These are phyloP conservation scores for Rhabdophis nuchalis DNA, from an alignment of 2,797 vertebrate genomes.

Conservation along the genomic window DNA sequence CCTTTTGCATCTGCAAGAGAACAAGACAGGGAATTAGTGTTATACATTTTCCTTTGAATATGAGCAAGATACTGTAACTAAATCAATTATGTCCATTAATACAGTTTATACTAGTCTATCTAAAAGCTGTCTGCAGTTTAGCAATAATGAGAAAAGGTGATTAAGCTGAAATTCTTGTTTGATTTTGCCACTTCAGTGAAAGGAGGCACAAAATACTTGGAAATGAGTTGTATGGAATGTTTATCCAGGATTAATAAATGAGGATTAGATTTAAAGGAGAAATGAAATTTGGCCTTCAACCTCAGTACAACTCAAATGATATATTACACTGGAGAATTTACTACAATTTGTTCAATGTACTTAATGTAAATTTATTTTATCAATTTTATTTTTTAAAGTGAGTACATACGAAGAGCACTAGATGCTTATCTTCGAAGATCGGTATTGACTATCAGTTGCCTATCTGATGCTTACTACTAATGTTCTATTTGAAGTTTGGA, in stretches of 20 bases:
- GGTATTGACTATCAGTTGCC: not conserved
- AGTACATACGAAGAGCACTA: not conserved
- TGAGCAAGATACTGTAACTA: not conserved
- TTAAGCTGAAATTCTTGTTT: not conserved
- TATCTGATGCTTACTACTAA: not conserved
- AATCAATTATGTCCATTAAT: not conserved
- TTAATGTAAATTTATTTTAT: not conserved
- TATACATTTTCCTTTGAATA: not conserved
- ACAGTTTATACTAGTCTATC: not conserved
- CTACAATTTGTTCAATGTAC: not conserved
- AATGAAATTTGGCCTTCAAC: not conserved
- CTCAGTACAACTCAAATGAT: not conserved
- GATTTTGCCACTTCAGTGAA: not conserved
- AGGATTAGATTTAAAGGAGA: not conserved
- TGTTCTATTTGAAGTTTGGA: not conserved
- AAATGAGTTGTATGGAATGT: not conserved
- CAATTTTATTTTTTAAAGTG: not conserved
- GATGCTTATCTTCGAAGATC: not conserved
- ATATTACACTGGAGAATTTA: not conserved
- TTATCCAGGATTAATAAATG: not conserved
- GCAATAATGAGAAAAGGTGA: not conserved
- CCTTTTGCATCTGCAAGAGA: not conserved
- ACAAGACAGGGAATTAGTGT: not conserved
- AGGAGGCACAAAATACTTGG: not conserved
- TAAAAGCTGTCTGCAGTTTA: not conserved